These are phyloP conservation scores for Xenopus laevis DNA, from an alignment of 2,113 vertebrate species.

Conservation along the genomic window DNA sequence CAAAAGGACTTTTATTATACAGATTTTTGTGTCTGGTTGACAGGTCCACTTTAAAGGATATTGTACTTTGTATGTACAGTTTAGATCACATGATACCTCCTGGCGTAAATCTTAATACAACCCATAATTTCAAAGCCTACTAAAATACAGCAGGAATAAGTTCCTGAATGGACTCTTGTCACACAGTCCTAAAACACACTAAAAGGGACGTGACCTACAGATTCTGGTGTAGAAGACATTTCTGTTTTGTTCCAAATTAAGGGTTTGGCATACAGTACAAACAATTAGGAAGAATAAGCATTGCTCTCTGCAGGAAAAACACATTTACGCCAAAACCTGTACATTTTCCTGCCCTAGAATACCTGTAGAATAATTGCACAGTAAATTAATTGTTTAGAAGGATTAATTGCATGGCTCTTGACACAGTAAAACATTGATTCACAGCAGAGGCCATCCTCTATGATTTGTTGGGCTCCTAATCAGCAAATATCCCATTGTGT, in stretches of 20 bases:
- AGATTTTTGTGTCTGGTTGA: too few species aligned
- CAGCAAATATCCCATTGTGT: constrained; percentile 2
- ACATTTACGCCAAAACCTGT: not conserved
- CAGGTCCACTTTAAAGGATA: too few species aligned
- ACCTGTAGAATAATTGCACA: constrained; percentile 3
- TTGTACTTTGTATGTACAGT: too few species aligned
- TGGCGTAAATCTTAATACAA: too few species aligned
- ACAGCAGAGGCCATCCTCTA: not conserved
- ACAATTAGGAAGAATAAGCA: not conserved
- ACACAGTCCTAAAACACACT: too few species aligned
- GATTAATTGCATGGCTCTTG: not conserved
- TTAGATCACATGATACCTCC: too few species aligned
- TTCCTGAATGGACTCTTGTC: too few species aligned
- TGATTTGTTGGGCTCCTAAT: not conserved
- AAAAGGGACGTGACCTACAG: too few species aligned
- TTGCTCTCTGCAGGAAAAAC: not conserved
- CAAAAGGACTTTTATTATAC: too few species aligned
- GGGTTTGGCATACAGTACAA: not conserved
- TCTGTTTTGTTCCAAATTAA: not conserved
- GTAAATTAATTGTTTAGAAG: not conserved
- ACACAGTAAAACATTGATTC: not conserved
- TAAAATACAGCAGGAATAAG: too few species aligned
- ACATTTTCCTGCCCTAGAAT: not conserved
- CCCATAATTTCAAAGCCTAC: too few species aligned
- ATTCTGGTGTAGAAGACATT: not conserved